These are phyloP conservation scores for Bruchidius siliquastri DNA, from an alignment of 2,888 invertebrate species.

Conservation along the genomic window DNA sequence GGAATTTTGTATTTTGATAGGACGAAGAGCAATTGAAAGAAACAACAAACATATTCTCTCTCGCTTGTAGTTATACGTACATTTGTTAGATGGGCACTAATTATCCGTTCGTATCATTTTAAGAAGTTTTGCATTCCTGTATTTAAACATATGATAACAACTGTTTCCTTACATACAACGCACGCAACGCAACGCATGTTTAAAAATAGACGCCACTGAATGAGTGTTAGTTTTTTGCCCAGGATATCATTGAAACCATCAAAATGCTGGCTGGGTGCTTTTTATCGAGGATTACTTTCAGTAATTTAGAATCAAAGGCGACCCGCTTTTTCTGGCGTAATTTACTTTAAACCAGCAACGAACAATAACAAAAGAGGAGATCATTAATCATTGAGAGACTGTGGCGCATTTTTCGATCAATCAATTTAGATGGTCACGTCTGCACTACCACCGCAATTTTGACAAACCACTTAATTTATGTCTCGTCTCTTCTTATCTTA, in stretches of 20 bases:
- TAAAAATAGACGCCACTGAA: too few relatives aligned
- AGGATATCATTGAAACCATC: neutral
- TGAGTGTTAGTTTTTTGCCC: neutral
- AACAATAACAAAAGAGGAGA: neutral
- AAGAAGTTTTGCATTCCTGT: too few relatives aligned
- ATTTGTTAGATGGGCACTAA: too few relatives aligned
- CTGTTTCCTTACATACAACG: too few relatives aligned
- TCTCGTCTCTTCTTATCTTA: neutral
- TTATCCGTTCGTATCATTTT: too few relatives aligned
- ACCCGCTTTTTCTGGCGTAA: neutral
- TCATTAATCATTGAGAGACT: neutral
- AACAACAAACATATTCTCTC: too few relatives aligned
- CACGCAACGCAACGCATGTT: too few relatives aligned
- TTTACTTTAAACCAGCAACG: neutral
- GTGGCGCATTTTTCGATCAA: neutral
- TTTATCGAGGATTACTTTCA: neutral
- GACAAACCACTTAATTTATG: neutral
- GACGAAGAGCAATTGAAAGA: too few relatives aligned
- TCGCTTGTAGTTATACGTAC: too few relatives aligned
- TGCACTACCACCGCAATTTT: neutral
- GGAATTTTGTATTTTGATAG: too few relatives aligned
- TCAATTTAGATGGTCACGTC: neutral
- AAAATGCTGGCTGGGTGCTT: neutral
- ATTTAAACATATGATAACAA: too few relatives aligned
- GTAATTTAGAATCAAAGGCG: neutral